Base-by-base conservation (phyloP, 2,113 vertebrate genomes). In the Zosterops japonicus region DNA sequence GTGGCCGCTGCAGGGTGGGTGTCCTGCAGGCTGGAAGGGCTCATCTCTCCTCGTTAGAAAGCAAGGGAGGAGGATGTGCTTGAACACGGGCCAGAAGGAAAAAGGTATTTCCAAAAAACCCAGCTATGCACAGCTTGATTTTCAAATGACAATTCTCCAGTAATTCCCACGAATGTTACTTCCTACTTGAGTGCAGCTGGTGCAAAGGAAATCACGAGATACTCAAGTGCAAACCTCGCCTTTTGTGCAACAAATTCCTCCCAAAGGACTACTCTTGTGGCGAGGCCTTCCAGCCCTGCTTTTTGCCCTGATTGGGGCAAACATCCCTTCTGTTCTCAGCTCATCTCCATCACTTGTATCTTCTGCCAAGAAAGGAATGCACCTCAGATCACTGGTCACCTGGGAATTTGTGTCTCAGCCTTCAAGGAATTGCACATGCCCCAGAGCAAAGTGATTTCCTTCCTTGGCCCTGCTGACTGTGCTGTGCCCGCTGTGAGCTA, bases 131-230 rank as follows among this genome's bases (percentile, higher is more conserved):
- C 29, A 50, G 22, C 47, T 77, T 70, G 67, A 77, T 65, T 94
- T 91, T 57, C 19, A 3, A 95, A 21, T 16, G 67, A 46, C 39
- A 0, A 6, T 61, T 77, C 53, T 28, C 52, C 9, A 85, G 59
- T 22, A 39, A 60, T 92, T 84, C 68, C 49, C 44, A 24, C 5
- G 1, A 89, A 64, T 22, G 15, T 61, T 71, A 90, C 88, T 95
- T 95, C 86, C 90, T 77, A 88, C 41, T 57, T 67, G 88, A 87
- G 71, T 44, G 89, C 70, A 86, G 63, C 27, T 71, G 36, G 8
- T 81, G 14, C 61, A 64, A 67, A 94, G 89, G 91, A 94, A 94
- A 95, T 94, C 91, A 95, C 4, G 5, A 92, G 71, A 92, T 41
- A 68, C 42, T 78, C 2, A 2, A 77, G 65, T 0, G 22, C 57